Percentiles rank a stretch among this genome's conserved stretches.
phyloP scores from a whole-genome alignment of 23 tunicate species.

The Halocynthia roretzi region DNA sequence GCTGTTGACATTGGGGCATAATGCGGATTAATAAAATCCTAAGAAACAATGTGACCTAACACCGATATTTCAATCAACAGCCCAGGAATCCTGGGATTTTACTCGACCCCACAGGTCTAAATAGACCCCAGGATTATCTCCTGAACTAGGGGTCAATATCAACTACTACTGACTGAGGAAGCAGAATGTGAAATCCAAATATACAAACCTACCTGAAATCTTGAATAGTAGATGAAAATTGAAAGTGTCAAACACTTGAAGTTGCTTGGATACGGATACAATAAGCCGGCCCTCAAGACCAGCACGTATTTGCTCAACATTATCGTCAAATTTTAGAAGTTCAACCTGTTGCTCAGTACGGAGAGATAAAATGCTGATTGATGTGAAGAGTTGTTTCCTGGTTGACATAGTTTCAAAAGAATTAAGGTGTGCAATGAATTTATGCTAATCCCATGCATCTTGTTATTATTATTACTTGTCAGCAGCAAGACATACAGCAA shows the following conservation, averaged over 20 bases:
- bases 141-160: too few species aligned
- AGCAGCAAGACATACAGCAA: slow-evolving; percentile 71
- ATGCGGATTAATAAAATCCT: too few species aligned
- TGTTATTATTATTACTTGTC: slow-evolving; percentile 42
- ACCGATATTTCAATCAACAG: too few species aligned
- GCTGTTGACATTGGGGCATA: too few species aligned
- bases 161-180: too few species aligned
- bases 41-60: too few species aligned
- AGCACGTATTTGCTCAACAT: slow-evolving; percentile 40
- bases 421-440: background rate
- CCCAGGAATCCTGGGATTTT: too few species aligned
- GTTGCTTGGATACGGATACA: slow-evolving; percentile 45
- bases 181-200: too few species aligned
- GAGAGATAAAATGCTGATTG: slow-evolving; percentile 53
- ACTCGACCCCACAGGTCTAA: too few species aligned
- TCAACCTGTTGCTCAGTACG: slow-evolving; percentile 48
- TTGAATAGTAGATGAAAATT: slow-evolving; percentile 15
- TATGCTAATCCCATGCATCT: too few species aligned
- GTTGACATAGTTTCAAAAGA: background rate
- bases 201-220: background rate
- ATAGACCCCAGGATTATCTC: too few species aligned
- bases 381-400: slow-evolving; percentile 76
- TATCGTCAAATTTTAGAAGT: slow-evolving; percentile 47
- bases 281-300: slow-evolving; percentile 53
- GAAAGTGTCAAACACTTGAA: slow-evolving; percentile 46